Conservation (phyloP, 2,888 invertebrate genomes). For the Peribatodes rhomboidaria region DNA sequence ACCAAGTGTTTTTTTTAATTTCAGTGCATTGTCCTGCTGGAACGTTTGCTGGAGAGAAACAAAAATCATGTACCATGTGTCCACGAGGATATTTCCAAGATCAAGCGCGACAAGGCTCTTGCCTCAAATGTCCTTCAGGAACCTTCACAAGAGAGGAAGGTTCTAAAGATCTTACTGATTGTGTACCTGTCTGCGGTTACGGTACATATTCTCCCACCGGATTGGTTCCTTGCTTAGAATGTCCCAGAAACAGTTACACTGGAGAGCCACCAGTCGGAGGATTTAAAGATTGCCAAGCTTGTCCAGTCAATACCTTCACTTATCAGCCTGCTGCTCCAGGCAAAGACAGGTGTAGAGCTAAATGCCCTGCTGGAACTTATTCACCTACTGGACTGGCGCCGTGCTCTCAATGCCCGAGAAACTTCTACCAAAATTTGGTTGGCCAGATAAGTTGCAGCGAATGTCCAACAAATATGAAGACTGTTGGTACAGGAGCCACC, state of each 20-base stretch:
- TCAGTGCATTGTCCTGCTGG: constrained; percentile 98
- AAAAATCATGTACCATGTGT: constrained; percentile 96
- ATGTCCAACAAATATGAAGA: constrained; percentile 96
- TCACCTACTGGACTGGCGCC: constrained; percentile 97
- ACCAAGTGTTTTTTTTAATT: constrained; percentile 55
- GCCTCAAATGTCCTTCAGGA: constrained; percentile 96
- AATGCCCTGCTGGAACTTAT: constrained; percentile 96
- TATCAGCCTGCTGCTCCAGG: constrained; percentile 96
- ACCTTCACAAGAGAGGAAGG: constrained; percentile 97
- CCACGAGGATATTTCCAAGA: constrained; percentile 98
- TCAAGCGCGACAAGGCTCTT: constrained; percentile 95
- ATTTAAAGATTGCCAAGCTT: constrained; percentile 97
- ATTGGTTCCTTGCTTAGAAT: constrained; percentile 96
- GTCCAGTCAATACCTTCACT: constrained; percentile 95
- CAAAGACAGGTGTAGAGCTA: constrained; percentile 93
- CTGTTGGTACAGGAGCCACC: constrained; percentile 92
- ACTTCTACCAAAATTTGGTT: constrained; percentile 95
- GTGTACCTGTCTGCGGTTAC: constrained; percentile 97
- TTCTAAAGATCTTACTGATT: constrained; percentile 94
- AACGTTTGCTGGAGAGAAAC: constrained; percentile 96
- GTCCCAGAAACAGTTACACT: constrained; percentile 96
- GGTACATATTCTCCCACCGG: constrained; percentile 98
- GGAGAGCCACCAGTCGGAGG: constrained; percentile 95
- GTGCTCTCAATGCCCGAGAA: constrained; percentile 96
- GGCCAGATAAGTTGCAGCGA: constrained; percentile 95